Evolutionary conservation across 2,888 invertebrate species (phyloP).

Genomic region (Synergus japonicus): DNA sequence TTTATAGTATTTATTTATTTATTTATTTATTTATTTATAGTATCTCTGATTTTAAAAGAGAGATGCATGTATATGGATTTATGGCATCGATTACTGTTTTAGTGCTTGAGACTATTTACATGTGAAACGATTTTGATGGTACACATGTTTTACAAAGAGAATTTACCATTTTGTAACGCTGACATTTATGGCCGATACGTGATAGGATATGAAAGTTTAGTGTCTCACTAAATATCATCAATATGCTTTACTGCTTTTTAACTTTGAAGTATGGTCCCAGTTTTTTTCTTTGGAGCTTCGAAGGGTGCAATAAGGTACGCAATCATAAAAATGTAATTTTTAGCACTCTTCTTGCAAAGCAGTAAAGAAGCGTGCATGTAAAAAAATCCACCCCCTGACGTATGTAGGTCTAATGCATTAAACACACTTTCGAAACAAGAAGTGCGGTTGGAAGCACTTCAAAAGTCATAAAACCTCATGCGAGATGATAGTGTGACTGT

Average conservation of each 20-base stretch:
- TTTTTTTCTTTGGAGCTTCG: too few relatives aligned
- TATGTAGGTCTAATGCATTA: neutral
- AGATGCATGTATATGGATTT: conserved; percentile 2
- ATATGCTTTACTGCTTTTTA: neutral
- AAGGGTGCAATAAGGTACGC: too few relatives aligned
- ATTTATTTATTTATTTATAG: too few relatives aligned
- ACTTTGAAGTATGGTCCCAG: too few relatives aligned
- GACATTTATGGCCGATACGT: conserved; percentile 27
- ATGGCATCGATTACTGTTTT: neutral
- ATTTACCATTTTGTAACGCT: neutral
- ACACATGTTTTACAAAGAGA: conserved; percentile 27
- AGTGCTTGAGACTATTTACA: neutral
- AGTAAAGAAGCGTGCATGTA: too few relatives aligned
- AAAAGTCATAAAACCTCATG: conserved; percentile 29
- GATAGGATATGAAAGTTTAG: neutral
- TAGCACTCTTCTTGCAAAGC: too few relatives aligned
- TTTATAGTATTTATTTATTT: too few relatives aligned
- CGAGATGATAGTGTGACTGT: conserved; percentile 23
- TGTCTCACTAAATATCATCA: neutral
- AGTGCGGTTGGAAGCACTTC: neutral
- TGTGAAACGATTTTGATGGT: conserved; percentile 8
- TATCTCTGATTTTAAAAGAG: neutral
- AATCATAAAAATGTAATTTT: too few relatives aligned
- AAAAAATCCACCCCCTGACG: too few relatives aligned
- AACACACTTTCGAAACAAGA: neutral